Base-by-base conservation (phyloP, 2,888 invertebrate species). In the Epicampocera succincta region DNA sequence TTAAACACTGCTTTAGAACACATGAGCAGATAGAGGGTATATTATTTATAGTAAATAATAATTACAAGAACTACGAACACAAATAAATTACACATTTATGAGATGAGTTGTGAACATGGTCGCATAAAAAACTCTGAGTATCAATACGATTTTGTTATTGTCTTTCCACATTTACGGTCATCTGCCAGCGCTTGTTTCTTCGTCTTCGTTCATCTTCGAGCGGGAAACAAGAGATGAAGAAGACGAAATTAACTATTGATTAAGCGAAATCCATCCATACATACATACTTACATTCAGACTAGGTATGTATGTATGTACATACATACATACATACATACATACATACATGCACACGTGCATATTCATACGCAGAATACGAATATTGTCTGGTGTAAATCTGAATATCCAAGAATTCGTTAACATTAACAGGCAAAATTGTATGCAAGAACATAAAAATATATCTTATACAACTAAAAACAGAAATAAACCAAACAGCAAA, bases 11-110 rank as follows among this genome's bases (percentile, higher is more conserved):
- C 46, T 74, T 29, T 21, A 2, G 19, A 15, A 15, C 9, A 54
- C 54, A 4, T 50, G 61, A 42, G 40, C 6, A 12, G 17, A 42
- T 25, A 29, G 52, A 68, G 33, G 25, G 25, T 25, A 25, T 25
- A 25, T 25, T 68, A 60, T 68, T 68, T 69, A 63, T 77, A 29
- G 29, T 48, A 33, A 63, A 54, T 71, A 77, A 71, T 69, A 56
- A 25, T 48, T 48, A 63, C 52, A 63, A 77, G 76, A 77, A 63
- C 38, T 58, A 71, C 48, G n/a, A n/a, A n/a, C n/a, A n/a, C n/a
- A n/a, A n/a, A 74, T 79, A 80, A 80, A 80, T 80, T 69, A 80
- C 58, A 80, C 63, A 74, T 74, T 80, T 80, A 80, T 80, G 80
- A 74, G 58, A 80, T 80, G 80, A 74, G 58, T 75, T 80, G 80